Percentiles rank a stretch among this genome's conserved stretches.
Evolutionary conservation across 2,888 invertebrate genomes (phyloP).

Genomic region (Mythimna pallens): DNA sequence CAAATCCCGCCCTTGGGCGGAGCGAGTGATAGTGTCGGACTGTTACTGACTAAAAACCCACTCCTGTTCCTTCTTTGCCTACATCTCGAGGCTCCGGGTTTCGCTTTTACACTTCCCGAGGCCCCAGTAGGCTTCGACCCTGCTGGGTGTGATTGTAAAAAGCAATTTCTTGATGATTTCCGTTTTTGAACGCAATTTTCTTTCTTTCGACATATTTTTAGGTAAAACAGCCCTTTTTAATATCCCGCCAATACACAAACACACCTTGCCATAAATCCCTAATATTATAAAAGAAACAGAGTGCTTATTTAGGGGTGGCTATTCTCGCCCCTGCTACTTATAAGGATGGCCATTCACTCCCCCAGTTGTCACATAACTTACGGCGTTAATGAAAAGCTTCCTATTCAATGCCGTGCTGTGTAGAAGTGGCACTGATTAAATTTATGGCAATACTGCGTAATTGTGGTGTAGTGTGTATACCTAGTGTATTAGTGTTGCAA

Average conservation of each 20-base stretch:
- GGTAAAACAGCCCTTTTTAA: not conserved
- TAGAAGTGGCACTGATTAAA: conserved; percentile 44
- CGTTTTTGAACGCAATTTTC: too few species aligned
- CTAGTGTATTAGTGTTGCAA: not conserved
- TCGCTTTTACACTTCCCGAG: too few species aligned
- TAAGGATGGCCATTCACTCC: conserved; percentile 54
- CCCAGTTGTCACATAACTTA: conserved; percentile 75
- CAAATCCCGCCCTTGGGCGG: too few species aligned
- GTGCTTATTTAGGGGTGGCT: conserved; percentile 40
- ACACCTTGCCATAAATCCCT: conserved; percentile 21
- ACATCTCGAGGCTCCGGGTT: too few species aligned
- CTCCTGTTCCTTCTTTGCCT: too few species aligned
- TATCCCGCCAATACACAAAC: conserved; percentile 11
- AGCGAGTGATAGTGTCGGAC: too few species aligned
- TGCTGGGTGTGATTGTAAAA: too few species aligned
- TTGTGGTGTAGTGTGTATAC: conserved; percentile 18
- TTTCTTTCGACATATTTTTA: not conserved
- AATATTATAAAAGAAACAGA: conserved; percentile 52
- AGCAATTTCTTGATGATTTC: too few species aligned
- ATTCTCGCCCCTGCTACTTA: conserved; percentile 51
- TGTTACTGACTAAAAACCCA: too few species aligned
- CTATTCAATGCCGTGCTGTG: conserved; percentile 54
- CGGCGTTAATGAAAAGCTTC: conserved; percentile 71
- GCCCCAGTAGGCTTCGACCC: too few species aligned
- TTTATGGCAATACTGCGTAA: conserved; percentile 27